Evolutionary conservation across 2,888 invertebrate species (phyloP), one percentile per base, ranked within the genome.

Genomic region (Pedicia rivosa): DNA sequence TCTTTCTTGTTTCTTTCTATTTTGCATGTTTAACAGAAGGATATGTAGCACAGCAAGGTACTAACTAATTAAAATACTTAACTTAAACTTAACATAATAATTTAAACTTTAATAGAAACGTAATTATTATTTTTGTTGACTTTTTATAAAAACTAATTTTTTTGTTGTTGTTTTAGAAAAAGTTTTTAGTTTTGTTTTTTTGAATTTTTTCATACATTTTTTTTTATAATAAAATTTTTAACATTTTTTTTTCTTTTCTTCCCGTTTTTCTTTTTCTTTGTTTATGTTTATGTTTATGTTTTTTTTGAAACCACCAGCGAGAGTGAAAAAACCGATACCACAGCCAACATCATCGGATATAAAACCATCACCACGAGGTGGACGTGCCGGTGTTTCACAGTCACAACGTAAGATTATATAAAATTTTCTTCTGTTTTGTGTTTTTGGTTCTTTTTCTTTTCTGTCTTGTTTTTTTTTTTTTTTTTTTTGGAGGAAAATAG

Each of bases 341-440:
- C 42, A 44, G 37, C 40, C 50, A 40, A 17, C 22, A 56, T 66
- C 79, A 42, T 77, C 62, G 50, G 83, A 73, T 56, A 70, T 59
- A 52, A 54, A 49, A 50, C 68, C 56, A 47, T 66, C 54, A 61
- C 74, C 64, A 49, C 75, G 69, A 46, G 77, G 56, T 54, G 72
- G 65, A 47, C 70, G 79, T 15, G 71, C 82, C 3, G 80, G 86
- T 12, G 79, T 86, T 9, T 90, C 90, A 3, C 87, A 87, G 53
- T 92, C 91, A 29, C 92, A 92, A 66, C 92, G 88, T 90, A 64
- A 76, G 80, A 70, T 20, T 43, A 35, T 36, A 29, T 28, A n/a
- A n/a, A n/a, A n/a, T n/a, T n/a, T n/a, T n/a, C n/a, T 27, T 35
- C 10, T 31, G 27, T 32, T n/a, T 4, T 15, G 32, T 38, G n/a